Evolutionary conservation across 1,140 invertebrate genomes (phyloP).

Genomic region (Heliconius himera): DNA sequence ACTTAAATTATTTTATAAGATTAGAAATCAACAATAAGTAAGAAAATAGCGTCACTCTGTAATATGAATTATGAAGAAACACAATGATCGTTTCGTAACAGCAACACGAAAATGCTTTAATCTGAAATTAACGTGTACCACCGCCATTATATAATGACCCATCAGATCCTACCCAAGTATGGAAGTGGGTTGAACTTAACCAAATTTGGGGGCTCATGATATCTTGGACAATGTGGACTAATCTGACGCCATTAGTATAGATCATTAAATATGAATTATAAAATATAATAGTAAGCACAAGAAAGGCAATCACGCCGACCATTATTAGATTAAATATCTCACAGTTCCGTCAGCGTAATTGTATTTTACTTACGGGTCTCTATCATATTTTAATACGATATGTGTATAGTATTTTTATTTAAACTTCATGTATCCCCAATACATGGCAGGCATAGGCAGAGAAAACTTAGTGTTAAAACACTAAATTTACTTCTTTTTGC

Average conservation of each 20-base stretch:
- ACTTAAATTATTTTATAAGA: neutral
- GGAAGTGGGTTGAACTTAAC: constrained; percentile 27
- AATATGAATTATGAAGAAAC: constrained; percentile 61
- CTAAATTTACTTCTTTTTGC: no score
- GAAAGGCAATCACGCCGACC: constrained; percentile 71
- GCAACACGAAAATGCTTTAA: constrained; percentile 73
- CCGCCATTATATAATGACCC: constrained; percentile 53
- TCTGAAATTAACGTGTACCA: constrained; percentile 76
- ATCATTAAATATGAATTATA: constrained; percentile 80
- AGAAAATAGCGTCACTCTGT: constrained; percentile 58
- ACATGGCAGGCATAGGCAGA: no score
- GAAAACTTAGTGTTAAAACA: no score
- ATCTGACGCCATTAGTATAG: constrained; percentile 73
- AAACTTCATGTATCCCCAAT: no score
- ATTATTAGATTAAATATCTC: constrained; percentile 78
- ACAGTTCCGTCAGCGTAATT: constrained; percentile 46
- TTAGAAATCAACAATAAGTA: constrained; percentile 1
- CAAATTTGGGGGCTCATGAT: constrained; percentile 47
- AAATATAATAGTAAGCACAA: constrained; percentile 74
- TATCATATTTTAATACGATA: constrained; percentile 3
- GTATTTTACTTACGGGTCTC: constrained; percentile 21
- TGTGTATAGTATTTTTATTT: neutral
- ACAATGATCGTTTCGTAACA: constrained; percentile 67
- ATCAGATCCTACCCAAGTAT: constrained; percentile 23
- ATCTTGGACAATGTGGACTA: constrained; percentile 52